Percentiles rank a stretch among this genome's conserved stretches.
These are phyloP conservation scores for Rhagonycha fulva DNA, from an alignment of 2,888 invertebrate genomes.

Conservation along the genomic window DNA sequence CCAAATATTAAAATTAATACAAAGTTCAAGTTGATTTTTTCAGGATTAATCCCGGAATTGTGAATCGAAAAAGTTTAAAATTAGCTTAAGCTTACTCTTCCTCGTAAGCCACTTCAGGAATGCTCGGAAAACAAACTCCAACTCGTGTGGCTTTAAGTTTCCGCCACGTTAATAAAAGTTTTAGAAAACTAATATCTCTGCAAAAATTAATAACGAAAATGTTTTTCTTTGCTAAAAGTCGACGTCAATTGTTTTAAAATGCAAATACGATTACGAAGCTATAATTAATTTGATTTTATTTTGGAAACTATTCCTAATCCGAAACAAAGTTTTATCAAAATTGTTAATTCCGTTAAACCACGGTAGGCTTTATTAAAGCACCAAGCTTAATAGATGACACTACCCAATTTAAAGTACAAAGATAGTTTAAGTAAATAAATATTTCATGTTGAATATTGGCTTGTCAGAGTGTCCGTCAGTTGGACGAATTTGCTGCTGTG, in stretches of 20 bases:
- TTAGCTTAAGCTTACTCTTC: background rate
- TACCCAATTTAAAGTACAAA: no score
- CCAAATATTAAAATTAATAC: background rate
- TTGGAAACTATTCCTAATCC: no score
- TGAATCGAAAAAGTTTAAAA: background rate
- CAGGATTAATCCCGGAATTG: background rate
- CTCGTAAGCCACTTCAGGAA: background rate
- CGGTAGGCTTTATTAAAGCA: no score
- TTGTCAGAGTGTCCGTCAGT: no score
- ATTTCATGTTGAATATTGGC: no score
- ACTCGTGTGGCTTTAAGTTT: background rate
- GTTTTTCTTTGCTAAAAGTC: background rate
- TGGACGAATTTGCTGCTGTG: no score
- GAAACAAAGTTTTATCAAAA: no score
- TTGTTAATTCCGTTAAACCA: no score
- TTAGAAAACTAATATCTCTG: background rate
- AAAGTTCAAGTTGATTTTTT: background rate
- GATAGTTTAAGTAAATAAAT: no score
- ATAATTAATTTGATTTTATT: background rate
- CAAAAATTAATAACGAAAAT: background rate
- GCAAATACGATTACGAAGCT: background rate
- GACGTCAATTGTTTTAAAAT: background rate
- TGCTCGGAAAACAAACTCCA: background rate
- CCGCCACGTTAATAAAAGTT: background rate
- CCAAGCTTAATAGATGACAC: no score